Evolutionary conservation across 2,888 invertebrate species (phyloP).

Genomic region (Ligdia adustata): DNA sequence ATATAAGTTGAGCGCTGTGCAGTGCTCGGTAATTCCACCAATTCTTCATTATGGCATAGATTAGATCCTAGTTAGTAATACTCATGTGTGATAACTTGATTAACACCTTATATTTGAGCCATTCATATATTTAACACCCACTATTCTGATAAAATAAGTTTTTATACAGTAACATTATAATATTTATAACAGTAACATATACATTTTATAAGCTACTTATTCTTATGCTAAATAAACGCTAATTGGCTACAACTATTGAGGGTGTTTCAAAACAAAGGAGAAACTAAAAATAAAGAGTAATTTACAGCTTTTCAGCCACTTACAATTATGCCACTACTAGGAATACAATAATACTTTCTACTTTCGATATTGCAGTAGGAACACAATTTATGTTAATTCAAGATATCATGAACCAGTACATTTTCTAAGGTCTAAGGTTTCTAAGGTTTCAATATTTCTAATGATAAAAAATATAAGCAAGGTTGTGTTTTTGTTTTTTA

Average conservation of each 20-base stretch:
- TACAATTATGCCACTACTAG: conserved; percentile 71
- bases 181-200: conserved; percentile 6
- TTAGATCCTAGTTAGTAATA: conserved; percentile 41
- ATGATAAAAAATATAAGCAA: too few species aligned
- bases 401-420: conserved; percentile 4
- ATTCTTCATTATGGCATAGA: conserved; percentile 45
- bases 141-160: neutral
- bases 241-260: conserved; percentile 3
- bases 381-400: conserved; percentile 13
- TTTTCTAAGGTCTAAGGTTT: too few species aligned
- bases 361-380: conserved; percentile 32
- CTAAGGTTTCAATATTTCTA: too few species aligned
- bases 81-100: conserved; percentile 31
- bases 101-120: conserved; percentile 22
- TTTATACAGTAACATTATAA: conserved; percentile 10
- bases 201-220: too few species aligned
- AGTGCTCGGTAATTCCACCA: conserved; percentile 34
- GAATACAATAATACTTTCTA: conserved; percentile 58
- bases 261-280: conserved; percentile 6
- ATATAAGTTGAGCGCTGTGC: conserved; percentile 43
- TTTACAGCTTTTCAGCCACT: conserved; percentile 58
- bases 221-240: neutral
- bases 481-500: too few species aligned
- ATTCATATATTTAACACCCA: conserved; percentile 3
- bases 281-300: conserved; percentile 25